These are phyloP conservation scores for Matsumyia berberina DNA, from an alignment of 2,888 invertebrate genomes.

Conservation along the genomic window DNA sequence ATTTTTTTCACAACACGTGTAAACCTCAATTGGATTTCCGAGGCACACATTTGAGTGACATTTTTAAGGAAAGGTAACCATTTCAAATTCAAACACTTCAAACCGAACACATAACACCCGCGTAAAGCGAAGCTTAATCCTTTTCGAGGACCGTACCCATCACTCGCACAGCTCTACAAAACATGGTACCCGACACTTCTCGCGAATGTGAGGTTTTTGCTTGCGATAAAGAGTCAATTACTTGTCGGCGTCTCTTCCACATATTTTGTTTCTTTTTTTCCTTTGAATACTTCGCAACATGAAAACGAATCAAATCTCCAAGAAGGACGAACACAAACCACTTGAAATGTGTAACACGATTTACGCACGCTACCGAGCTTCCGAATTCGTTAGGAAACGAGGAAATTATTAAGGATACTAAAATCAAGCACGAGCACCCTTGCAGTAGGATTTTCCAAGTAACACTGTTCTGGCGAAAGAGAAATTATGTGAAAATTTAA, in stretches of 20 bases:
- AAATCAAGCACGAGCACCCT: slow-evolving; percentile 60
- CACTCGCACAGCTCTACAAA: slow-evolving; percentile 37
- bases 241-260: slow-evolving; percentile 27
- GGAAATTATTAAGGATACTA: slow-evolving; percentile 30
- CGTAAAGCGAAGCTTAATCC: slow-evolving; percentile 21
- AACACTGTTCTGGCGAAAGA: slow-evolving; percentile 67
- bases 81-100: slow-evolving; percentile 22
- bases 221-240: slow-evolving; percentile 37
- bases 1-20: background rate
- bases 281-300: slow-evolving; percentile 23
- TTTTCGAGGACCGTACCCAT: slow-evolving; percentile 15
- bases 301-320: slow-evolving; percentile 24
- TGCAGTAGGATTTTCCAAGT: slow-evolving; percentile 70
- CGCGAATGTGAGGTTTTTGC: slow-evolving; percentile 10
- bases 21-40: background rate
- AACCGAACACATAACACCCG: slow-evolving; percentile 5
- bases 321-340: slow-evolving; percentile 31
- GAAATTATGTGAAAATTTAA: slow-evolving; percentile 66
- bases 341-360: slow-evolving; percentile 53
- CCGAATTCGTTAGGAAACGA: slow-evolving; percentile 12
- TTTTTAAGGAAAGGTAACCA: background rate
- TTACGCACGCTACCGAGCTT: slow-evolving; percentile 64
- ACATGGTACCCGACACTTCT: slow-evolving; percentile 42
- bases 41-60: background rate
- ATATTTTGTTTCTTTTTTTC: slow-evolving; percentile 6